phyloP scores from a whole-genome alignment of 2,888 invertebrate genomes.

The Cryptus armator region DNA sequence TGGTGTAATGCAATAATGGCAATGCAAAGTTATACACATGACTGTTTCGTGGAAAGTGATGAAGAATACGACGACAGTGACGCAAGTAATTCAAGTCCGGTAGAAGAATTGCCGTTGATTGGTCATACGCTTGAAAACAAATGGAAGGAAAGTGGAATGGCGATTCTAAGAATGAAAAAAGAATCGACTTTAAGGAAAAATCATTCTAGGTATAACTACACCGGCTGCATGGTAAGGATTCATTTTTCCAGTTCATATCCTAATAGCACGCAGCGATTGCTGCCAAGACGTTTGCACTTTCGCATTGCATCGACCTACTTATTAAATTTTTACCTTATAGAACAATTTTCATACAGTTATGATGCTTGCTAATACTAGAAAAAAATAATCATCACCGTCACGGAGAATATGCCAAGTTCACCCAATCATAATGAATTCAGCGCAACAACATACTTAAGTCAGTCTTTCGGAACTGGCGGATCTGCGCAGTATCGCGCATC shows the following conservation, averaged over 20 bases:
- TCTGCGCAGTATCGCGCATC: conserved; percentile 4
- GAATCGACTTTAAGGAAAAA: conserved; percentile 1
- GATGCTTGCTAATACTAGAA: not conserved
- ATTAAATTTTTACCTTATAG: not conserved
- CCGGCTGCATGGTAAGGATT: conserved; percentile 5
- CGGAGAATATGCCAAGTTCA: not conserved
- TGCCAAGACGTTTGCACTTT: conserved; percentile 3
- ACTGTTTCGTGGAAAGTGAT: not conserved
- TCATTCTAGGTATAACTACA: conserved; percentile 3
- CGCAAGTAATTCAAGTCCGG: not conserved
- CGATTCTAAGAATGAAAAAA: conserved; percentile 2
- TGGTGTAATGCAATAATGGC: conserved; percentile 6
- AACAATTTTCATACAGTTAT: not conserved
- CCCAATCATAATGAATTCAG: not conserved
- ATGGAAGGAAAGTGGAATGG: not conserved
- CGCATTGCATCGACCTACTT: not conserved
- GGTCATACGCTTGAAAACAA: conserved; percentile 4
- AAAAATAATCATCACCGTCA: not conserved
- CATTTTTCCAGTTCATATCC: not conserved
- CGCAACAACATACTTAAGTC: not conserved
- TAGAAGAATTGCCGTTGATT: conserved; percentile 54
- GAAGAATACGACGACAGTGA: conserved; percentile 53
- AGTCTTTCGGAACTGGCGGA: conserved; percentile 5
- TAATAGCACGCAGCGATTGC: not conserved
- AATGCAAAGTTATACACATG: not conserved